Evolutionary conservation across 1,140 invertebrate genomes (phyloP), one percentile per base, ranked within the genome.

Genomic region (Drosophila repleta): DNA sequence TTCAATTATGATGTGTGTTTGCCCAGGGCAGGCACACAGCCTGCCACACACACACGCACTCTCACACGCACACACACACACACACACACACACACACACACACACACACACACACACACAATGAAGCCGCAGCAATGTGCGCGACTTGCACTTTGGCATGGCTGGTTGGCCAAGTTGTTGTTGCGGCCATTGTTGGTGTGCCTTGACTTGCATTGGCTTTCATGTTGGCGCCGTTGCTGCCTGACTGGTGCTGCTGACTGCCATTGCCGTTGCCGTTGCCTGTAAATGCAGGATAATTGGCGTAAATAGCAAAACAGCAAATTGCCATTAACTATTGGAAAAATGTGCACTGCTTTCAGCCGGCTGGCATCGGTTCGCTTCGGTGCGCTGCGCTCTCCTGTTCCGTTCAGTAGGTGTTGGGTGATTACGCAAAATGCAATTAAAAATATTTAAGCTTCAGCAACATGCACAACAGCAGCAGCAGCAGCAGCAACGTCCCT

Each of bases 281-380:
- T 85, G 82, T 57, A 55, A 87, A 79, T 74, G 83, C 83, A 69
- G 83, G 79, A 88, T 88, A 88, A 88, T 88, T 88, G 83, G 83
- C 83, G 83, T 88, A 88, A 88, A 88, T 88, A 88, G 83, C 83
- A 88, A 88, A 88, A 88, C 83, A 88, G 83, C 83, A 88, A 88
- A 88, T 88, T 88, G 83, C 83, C 83, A 88, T 88, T 88, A 88
- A 88, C 83, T 88, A 88, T 88, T 88, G 83, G 84, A 88, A 88
- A 88, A 88, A 88, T 88, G 83, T 76, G 69, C 75, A 66, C 74
- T 61, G 69, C 82, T 79, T 73, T 85, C 84, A 67, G 45, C 65
- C 65, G 21, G 71, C 46, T 74, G 51, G 63, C 56, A 55, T 57
- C 60, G 41, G 20, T 48, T 32, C 18, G 61, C n/a, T n/a, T n/a